Evolutionary conservation across 1,140 invertebrate genomes (phyloP).

Genomic region (Zophobas atratus): DNA sequence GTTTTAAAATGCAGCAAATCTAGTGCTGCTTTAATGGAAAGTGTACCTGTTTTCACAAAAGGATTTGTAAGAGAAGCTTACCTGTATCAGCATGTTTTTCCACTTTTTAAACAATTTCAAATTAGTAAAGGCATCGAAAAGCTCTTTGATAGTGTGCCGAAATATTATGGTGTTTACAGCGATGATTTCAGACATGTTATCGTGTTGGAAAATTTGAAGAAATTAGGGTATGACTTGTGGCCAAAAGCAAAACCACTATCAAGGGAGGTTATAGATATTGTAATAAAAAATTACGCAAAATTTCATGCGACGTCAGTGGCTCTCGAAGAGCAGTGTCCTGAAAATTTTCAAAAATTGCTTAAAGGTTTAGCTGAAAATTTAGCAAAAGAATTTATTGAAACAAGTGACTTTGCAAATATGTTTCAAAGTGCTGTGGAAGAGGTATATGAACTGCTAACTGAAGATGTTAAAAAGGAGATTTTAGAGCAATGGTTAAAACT

Average conservation of each 20-base stretch:
- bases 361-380: background rate
- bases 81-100: background rate
- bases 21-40: background rate
- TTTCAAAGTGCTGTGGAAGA: background rate
- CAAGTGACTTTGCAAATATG: background rate
- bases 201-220: conserved; percentile 29
- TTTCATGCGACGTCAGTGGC: conserved; percentile 13
- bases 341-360: background rate
- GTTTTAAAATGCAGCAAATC: conserved; percentile 17
- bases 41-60: background rate
- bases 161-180: conserved; percentile 15
- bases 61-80: conserved; percentile 1
- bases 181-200: background rate
- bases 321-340: background rate
- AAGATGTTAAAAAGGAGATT: too few species aligned
- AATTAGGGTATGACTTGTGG: background rate
- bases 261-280: conserved; percentile 12
- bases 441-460: background rate
- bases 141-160: conserved; percentile 10
- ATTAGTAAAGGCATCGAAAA: background rate
- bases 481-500: too few species aligned
- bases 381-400: background rate
- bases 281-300: conserved; percentile 12
- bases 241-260: background rate
- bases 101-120: conserved; percentile 13